Base-by-base conservation (phyloP, 1,140 invertebrate species). In the Venustaconcha ellipsiformis region DNA sequence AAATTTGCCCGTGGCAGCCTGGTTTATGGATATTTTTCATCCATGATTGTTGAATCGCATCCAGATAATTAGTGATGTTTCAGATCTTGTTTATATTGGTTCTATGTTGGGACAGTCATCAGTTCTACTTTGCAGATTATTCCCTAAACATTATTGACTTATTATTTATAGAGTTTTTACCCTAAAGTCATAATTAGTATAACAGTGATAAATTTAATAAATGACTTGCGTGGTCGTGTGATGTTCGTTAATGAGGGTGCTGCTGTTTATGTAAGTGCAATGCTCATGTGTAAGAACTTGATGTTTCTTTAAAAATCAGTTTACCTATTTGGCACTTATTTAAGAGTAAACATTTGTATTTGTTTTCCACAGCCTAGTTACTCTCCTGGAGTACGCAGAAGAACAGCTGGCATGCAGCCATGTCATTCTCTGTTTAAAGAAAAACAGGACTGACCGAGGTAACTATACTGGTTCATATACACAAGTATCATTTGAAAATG, bases 301-400 rank as follows among this genome's bases (percentile, higher is more conserved):
- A 67, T 56, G 14, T n/a, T 56, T 23, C 37, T 14, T 55, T 14
- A 0, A 17, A 23, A 17, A 23, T 23, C 23, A 17, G 56, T 67
- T 14, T 2, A 18, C 20, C 17, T 59, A 17, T 37, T 37, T 37
- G 37, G 37, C 37, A 6, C 8, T 37, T 37, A 4, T 58, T 69
- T 73, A 26, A 14, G 67, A 60, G n/a, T 15, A 26, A 23, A 15
- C 23, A 17, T 70, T 67, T 68, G 30, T 75, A 17, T 58, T 75
- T 76, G 76, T 62, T 80, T 70, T 75, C 84, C 82, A 1, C 67
- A 91, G 90, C 76, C 97, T 99, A 89, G 93, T 99, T 79, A 94
- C 95, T 63, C 92, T 99, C 56, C 91, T 99, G 83, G 97, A 99
- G 91, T 99, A 97, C 86, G 97, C 97, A 64, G 97, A 99, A 90